Percentiles rank a stretch among this genome's conserved stretches.
Evolutionary conservation across 1,140 invertebrate genomes (phyloP).

Genomic region (Asbolus verrucosus): DNA sequence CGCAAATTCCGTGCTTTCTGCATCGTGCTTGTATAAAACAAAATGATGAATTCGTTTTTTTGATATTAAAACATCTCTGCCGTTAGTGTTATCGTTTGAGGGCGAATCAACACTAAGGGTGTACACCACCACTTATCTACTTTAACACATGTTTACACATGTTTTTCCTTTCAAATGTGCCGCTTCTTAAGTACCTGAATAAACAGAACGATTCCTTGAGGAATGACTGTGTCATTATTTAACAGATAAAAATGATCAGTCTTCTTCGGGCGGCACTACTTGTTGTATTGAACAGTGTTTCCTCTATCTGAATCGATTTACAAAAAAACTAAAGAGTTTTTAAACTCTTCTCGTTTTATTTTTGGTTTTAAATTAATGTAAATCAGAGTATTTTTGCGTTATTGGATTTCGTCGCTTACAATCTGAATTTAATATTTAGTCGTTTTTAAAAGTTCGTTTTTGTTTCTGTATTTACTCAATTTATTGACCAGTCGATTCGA

Average conservation of each 20-base stretch:
- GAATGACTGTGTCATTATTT: slow-evolving; percentile 19
- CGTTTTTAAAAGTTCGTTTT: too few species aligned
- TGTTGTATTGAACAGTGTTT: neutral
- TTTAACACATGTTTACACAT: slow-evolving; percentile 39
- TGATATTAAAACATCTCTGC: too few species aligned
- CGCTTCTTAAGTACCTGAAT: slow-evolving; percentile 47
- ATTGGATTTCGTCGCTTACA: too few species aligned
- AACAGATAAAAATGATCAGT: slow-evolving; percentile 21
- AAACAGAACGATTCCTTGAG: slow-evolving; percentile 40
- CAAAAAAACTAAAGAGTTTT: too few species aligned
- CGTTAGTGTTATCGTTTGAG: slow-evolving; percentile 22
- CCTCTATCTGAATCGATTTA: slow-evolving; percentile 8
- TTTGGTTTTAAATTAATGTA: too few species aligned
- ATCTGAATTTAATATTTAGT: slow-evolving; percentile 17
- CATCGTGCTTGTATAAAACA: slow-evolving; percentile 23
- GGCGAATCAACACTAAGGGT: slow-evolving; percentile 26
- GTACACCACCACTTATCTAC: slow-evolving; percentile 37
- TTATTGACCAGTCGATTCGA: too few species aligned
- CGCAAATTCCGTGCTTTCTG: slow-evolving; percentile 29
- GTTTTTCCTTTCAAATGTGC: slow-evolving; percentile 40
- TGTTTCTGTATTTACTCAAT: too few species aligned
- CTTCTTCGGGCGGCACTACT: slow-evolving; percentile 10
- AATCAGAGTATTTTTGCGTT: too few species aligned
- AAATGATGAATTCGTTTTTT: slow-evolving; percentile 23
- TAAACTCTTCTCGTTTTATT: too few species aligned